phyloP scores from a whole-genome alignment of 2,797 vertebrate species.

The Psittacula derbiana region DNA sequence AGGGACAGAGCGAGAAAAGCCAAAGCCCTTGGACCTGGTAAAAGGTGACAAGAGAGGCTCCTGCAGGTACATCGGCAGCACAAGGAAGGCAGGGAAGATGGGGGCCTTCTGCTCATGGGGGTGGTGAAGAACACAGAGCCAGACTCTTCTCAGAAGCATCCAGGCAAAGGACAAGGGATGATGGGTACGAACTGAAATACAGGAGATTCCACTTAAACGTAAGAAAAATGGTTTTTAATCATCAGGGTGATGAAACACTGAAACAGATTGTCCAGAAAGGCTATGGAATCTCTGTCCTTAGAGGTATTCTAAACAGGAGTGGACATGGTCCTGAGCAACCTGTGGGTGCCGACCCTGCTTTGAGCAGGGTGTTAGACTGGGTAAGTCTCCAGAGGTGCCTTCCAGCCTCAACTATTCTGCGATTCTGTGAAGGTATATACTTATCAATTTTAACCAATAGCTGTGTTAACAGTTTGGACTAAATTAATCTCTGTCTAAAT shows the following conservation, averaged over 20 bases:
- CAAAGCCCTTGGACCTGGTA: background rate
- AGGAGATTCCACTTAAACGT: background rate
- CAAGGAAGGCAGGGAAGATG: background rate
- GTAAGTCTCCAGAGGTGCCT: background rate
- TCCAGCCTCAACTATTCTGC: background rate
- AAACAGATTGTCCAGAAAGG: background rate
- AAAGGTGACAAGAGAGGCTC: background rate
- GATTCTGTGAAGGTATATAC: background rate
- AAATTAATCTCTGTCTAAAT: conserved; percentile 45
- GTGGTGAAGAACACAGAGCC: background rate
- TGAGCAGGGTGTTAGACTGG: background rate
- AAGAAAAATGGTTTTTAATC: background rate
- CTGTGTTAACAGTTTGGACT: background rate
- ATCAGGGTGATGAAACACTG: background rate
- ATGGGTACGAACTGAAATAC: background rate
- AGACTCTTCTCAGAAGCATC: background rate
- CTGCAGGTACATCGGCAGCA: background rate
- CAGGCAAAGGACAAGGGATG: background rate
- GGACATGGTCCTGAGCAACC: background rate
- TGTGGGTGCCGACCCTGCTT: background rate
- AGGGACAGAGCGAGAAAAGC: background rate
- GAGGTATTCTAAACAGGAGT: background rate
- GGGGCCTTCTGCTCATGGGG: background rate
- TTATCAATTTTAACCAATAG: conserved; percentile 15
- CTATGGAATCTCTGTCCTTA: background rate